Conservation (phyloP, 92 coral and sea anemone genomes). For the Palythoa grandis region DNA sequence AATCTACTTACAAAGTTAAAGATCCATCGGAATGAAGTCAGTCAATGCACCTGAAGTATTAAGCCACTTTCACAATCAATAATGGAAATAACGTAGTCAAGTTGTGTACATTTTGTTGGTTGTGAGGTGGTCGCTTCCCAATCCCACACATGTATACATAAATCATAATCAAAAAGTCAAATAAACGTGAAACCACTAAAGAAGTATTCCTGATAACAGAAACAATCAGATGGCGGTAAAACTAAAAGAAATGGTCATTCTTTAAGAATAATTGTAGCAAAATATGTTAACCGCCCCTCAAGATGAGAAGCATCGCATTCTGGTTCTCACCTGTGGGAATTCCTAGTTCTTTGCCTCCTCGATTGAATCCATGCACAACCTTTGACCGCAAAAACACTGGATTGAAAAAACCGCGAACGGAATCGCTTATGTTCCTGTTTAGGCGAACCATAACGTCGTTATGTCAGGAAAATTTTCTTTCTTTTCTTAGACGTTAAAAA, state of each 20-base stretch:
- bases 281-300: not conserved
- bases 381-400: conserved; percentile 64
- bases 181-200: not conserved
- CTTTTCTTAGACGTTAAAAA: no score
- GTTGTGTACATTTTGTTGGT: not conserved
- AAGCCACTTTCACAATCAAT: no score
- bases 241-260: no score
- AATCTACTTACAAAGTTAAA: no score
- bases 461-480: not conserved
- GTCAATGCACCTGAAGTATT: no score
- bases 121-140: not conserved
- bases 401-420: not conserved
- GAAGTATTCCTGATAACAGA: no score
- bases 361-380: conserved; percentile 62
- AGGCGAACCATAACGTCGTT: conserved; percentile 24
- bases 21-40: no score
- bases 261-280: no score
- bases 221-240: no score
- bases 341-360: conserved; percentile 80
- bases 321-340: conserved; percentile 66
- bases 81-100: no score
- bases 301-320: not conserved
- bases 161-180: not conserved
- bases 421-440: conserved; percentile 22
- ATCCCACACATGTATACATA: no score